Evolutionary conservation across 2,797 vertebrate genomes (phyloP).

Genomic region (Tiaroga cobitis): DNA sequence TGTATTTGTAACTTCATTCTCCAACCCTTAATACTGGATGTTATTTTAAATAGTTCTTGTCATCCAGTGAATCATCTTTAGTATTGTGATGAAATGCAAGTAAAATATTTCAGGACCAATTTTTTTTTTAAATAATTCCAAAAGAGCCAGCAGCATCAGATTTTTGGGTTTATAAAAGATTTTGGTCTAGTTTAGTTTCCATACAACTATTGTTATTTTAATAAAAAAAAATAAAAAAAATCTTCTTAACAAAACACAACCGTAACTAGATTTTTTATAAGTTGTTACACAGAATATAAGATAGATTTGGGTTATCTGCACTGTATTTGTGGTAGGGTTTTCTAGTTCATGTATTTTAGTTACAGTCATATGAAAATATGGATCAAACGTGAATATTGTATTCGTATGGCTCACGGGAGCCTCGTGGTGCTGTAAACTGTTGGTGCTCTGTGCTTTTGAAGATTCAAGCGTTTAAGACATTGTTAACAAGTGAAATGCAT

Average conservation of each 20-base stretch:
- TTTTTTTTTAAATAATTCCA: too few relatives aligned
- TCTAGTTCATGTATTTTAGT: background rate
- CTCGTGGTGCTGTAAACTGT: conserved; percentile 17
- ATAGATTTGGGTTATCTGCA: conserved; percentile 11
- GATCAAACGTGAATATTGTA: conserved; percentile 3
- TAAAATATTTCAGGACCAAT: background rate
- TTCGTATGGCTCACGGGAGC: background rate
- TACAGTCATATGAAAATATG: background rate
- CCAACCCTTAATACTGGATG: background rate
- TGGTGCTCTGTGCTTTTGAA: conserved; percentile 9
- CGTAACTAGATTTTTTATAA: background rate
- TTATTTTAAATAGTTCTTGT: background rate
- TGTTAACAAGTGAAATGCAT: conserved; percentile 12
- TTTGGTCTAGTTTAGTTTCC: background rate
- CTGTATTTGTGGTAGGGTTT: conserved; percentile 19
- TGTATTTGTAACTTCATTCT: background rate
- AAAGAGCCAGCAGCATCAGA: background rate
- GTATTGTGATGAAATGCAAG: background rate
- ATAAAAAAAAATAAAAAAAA: background rate
- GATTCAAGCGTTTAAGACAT: background rate
- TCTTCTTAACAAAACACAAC: background rate
- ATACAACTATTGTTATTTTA: background rate
- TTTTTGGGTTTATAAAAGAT: background rate
- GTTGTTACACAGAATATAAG: background rate
- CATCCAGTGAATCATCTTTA: background rate